Base-by-base conservation (phyloP, 2,113 vertebrate species). In the Speoplatyrhinus poulsoni region DNA sequence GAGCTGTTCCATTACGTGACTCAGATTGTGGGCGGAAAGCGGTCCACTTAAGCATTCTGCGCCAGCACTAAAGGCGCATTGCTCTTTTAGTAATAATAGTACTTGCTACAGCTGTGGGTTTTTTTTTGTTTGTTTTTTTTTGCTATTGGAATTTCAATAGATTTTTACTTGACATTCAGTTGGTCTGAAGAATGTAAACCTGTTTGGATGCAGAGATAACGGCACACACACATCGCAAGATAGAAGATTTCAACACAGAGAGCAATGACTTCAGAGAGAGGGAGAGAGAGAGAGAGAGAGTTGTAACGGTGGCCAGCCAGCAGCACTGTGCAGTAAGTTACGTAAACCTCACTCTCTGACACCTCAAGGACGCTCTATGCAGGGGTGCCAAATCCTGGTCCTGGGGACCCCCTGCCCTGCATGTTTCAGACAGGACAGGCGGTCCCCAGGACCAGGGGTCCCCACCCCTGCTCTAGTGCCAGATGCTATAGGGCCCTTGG, bases 111-210 rank as follows among this genome's bases (percentile, higher is more conserved):
- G 80, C 67, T 61, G 57, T 57, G 19, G 19, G 12, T 53, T 67
- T 16, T n/a, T 46, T 17, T 57, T 9, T 17, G 1, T 32, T 26
- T 47, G 16, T 56, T 62, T 71, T 67, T 74, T 63, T 56, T 80
- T 78, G 55, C 64, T 78, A 70, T 85, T 78, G 72, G 75, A 74
- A 70, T 78, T 82, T 66, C 49, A 82, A 81, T 53, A 61, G 8
- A 32, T 17, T 69, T 48, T 46, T 1, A 19, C 70, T 79, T 65
- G 67, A 91, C 90, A 91, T 91, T 90, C 90, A 91, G 75, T 80
- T 87, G 87, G 90, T 91, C 90, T 88, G 85, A 79, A 85, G 85
- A 83, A 89, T 88, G 90, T 89, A 90, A 90, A 91, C 88, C 36
- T 41, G 26, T 54, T 67, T 68, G 60, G 67, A 67, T 54, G 73